Evolutionary conservation across 2,113 vertebrate species (phyloP).

Genomic region (Amphiprion percula): DNA sequence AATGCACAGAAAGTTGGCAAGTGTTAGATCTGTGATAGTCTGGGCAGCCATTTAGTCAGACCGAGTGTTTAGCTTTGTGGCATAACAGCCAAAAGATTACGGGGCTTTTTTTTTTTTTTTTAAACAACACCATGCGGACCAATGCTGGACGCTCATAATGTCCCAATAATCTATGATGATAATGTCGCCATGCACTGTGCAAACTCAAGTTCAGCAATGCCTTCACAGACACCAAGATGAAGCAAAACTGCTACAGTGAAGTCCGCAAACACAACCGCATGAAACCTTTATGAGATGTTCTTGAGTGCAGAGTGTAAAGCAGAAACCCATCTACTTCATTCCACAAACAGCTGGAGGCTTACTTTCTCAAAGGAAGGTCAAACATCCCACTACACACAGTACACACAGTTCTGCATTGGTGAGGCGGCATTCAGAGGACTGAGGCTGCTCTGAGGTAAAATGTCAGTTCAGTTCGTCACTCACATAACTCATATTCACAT

Average conservation of each 20-base stretch:
- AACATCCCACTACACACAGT: slow-evolving; percentile 25
- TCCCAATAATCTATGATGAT: slow-evolving; percentile 19
- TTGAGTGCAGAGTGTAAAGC: slow-evolving; percentile 39
- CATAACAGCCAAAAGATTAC: slow-evolving; percentile 9
- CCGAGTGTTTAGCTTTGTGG: slow-evolving; percentile 3
- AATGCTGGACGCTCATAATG: slow-evolving; percentile 4
- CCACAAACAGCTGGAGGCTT: slow-evolving; percentile 59
- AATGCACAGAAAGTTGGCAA: not conserved
- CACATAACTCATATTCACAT: not conserved
- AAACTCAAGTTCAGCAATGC: slow-evolving; percentile 25
- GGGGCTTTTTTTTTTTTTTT: slow-evolving; percentile 4
- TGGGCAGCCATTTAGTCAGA: not conserved
- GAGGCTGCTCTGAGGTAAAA: slow-evolving; percentile 15
- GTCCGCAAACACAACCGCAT: slow-evolving; percentile 37
- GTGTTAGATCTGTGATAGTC: not conserved
- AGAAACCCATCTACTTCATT: slow-evolving; percentile 42
- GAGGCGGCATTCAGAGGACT: slow-evolving; percentile 5
- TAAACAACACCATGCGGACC: not conserved
- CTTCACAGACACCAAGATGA: slow-evolving; percentile 10
- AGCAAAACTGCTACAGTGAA: slow-evolving; percentile 21
- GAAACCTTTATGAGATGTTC: slow-evolving; percentile 59
- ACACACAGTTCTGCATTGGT: slow-evolving; percentile 25
- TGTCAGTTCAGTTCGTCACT: not conserved
- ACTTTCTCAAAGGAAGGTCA: slow-evolving; percentile 48
- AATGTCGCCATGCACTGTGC: slow-evolving; percentile 4